Percentiles rank a stretch among this genome's conserved stretches.
Evolutionary conservation across 2,797 vertebrate genomes (phyloP).

Genomic region (Anableps anableps): DNA sequence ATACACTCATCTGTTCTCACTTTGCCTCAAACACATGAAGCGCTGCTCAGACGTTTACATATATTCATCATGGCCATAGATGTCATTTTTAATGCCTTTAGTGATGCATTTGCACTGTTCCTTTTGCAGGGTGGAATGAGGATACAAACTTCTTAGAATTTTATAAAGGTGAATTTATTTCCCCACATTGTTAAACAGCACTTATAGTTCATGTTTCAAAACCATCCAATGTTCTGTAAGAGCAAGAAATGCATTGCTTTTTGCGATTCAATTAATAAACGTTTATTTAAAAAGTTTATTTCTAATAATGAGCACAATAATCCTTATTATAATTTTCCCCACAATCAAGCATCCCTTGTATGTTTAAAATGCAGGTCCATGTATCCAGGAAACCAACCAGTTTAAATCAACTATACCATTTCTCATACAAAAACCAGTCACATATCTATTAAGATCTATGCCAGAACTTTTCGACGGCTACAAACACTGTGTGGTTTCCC

Average conservation of each 20-base stretch:
- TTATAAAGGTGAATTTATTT: neutral
- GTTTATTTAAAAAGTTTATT: too few species aligned
- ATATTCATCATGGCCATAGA: neutral
- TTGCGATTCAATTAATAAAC: neutral
- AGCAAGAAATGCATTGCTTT: neutral
- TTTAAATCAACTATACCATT: neutral
- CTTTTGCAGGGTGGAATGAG: neutral
- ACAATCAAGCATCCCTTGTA: neutral
- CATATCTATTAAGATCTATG: neutral
- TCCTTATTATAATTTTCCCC: neutral
- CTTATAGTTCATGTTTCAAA: neutral
- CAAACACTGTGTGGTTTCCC: neutral
- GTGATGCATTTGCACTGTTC: neutral
- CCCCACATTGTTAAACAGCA: neutral
- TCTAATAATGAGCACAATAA: neutral
- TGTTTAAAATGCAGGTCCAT: neutral
- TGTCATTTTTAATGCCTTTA: neutral
- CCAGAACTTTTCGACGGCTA: neutral
- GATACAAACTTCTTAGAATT: neutral
- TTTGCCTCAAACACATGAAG: constrained; percentile 7
- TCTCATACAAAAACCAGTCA: neutral
- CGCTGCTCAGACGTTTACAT: neutral
- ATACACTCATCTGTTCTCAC: constrained; percentile 28
- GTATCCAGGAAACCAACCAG: neutral
- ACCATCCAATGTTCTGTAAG: neutral